These are phyloP conservation scores for Phengaris arion DNA, from an alignment of 2,888 invertebrate genomes.

Conservation along the genomic window DNA sequence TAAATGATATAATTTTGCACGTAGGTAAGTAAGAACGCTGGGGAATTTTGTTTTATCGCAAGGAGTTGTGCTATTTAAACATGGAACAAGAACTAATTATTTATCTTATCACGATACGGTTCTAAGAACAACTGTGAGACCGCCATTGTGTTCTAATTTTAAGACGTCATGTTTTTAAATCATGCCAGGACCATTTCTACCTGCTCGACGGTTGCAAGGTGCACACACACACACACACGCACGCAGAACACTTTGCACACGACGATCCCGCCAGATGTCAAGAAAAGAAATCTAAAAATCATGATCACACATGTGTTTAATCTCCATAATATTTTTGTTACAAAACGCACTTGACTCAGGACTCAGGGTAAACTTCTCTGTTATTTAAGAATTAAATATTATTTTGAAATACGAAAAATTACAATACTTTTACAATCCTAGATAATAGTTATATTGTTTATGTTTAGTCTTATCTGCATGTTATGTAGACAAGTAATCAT, in stretches of 20 bases:
- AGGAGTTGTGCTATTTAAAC: conserved; percentile 1
- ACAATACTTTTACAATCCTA: background rate
- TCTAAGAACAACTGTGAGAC: conserved; percentile 36
- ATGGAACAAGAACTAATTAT: conserved; percentile 22
- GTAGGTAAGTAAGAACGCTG: background rate
- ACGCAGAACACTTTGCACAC: conserved; percentile 37
- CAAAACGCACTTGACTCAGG: background rate
- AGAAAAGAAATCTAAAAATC: conserved; percentile 18
- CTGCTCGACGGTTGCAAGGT: conserved; percentile 76
- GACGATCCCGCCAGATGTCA: conserved; percentile 36
- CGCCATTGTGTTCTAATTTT: conserved; percentile 36
- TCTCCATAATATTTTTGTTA: conserved; percentile 17
- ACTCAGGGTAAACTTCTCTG: background rate
- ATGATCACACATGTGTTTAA: conserved; percentile 19
- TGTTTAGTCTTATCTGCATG: background rate
- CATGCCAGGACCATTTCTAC: conserved; percentile 65
- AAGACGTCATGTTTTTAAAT: conserved; percentile 62
- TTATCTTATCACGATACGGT: conserved; percentile 26
- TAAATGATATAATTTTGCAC: background rate
- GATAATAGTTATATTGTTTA: background rate
- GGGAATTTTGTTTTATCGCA: background rate
- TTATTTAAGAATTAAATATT: background rate
- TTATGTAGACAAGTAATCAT: background rate
- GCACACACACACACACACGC: conserved; percentile 50
- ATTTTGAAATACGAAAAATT: background rate